phyloP scores from a whole-genome alignment of 37 sponge, comb jelly and placozoan species.

The Aplysina aerophoba region DNA sequence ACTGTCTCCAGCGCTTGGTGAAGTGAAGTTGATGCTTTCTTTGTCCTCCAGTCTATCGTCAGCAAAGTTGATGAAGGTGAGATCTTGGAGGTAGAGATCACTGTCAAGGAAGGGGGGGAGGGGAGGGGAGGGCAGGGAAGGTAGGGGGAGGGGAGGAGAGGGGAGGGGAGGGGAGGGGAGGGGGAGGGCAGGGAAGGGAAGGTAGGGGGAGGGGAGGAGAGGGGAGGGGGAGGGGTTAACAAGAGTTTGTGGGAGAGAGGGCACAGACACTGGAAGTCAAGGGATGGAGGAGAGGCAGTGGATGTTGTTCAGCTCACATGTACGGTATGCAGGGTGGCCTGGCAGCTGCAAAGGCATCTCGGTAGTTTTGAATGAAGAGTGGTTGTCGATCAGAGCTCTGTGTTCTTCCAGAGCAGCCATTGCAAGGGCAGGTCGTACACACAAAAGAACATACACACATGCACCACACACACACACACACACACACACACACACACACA shows the following conservation, averaged over 20 bases:
- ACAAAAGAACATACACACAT: no score
- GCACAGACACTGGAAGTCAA: no score
- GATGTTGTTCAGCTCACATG: conserved; percentile 88
- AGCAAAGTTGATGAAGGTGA: conserved; percentile 51
- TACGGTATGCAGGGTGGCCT: conserved; percentile 91
- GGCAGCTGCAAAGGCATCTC: conserved; percentile 76
- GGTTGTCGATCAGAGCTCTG: conserved; percentile 77
- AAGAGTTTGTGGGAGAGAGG: no score
- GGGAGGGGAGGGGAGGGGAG: no score
- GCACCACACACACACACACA: no score
- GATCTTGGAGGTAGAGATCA: conserved; percentile 49
- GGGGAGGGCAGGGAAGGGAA: no score
- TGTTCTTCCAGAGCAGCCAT: conserved; percentile 79
- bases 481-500: no score
- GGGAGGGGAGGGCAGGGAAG: no score
- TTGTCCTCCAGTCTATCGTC: conserved; percentile 15
- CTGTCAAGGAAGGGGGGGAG: background rate
- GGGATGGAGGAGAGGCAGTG: no score
- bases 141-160: no score
- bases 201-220: no score
- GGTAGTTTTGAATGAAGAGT: conserved; percentile 86
- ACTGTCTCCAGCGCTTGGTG: conserved; percentile 54
- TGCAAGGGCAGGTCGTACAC: conserved; percentile 39
- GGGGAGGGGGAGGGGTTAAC: no score
- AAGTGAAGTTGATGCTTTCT: conserved; percentile 49